phyloP scores from a whole-genome alignment of 1,140 invertebrate species.

The Propsilocerus akamusi region DNA sequence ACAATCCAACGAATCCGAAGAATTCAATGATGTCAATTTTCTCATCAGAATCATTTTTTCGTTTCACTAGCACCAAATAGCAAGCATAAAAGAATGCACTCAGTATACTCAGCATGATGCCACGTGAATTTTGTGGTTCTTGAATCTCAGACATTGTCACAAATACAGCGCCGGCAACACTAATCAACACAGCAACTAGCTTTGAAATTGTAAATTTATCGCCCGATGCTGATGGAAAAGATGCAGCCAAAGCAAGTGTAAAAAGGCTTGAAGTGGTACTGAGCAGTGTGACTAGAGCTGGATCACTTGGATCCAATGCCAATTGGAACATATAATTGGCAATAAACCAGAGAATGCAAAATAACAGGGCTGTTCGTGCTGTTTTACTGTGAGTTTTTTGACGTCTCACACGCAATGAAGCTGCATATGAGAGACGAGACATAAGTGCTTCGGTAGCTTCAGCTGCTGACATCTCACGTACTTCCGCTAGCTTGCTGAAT shows the following conservation, averaged over 20 bases:
- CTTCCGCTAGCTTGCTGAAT: constrained; percentile 74
- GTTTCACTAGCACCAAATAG: constrained; percentile 63
- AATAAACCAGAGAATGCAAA: constrained; percentile 69
- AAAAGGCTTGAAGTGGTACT: constrained; percentile 71
- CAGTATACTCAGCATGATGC: constrained; percentile 53
- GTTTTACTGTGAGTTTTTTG: constrained; percentile 34
- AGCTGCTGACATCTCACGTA: constrained; percentile 57
- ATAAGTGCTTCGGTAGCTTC: constrained; percentile 70
- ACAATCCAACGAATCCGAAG: constrained; percentile 80
- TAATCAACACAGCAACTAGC: constrained; percentile 54
- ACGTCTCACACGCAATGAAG: constrained; percentile 41
- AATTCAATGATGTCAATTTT: constrained; percentile 80
- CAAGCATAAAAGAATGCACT: constrained; percentile 71
- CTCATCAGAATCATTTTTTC: constrained; percentile 69
- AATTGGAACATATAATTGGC: constrained; percentile 68
- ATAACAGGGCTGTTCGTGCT: constrained; percentile 51
- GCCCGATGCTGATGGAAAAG: constrained; percentile 54
- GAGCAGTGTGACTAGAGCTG: constrained; percentile 57
- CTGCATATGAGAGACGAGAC: constrained; percentile 67
- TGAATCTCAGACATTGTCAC: constrained; percentile 50
- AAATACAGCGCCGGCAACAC: constrained; percentile 57
- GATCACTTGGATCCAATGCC: constrained; percentile 52
- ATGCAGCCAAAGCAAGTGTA: constrained; percentile 56
- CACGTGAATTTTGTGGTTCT: constrained; percentile 41
- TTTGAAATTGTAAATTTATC: constrained; percentile 73